Evolutionary conservation across 2,797 vertebrate species (phyloP).

Genomic region (Chromobotia macracanthus): DNA sequence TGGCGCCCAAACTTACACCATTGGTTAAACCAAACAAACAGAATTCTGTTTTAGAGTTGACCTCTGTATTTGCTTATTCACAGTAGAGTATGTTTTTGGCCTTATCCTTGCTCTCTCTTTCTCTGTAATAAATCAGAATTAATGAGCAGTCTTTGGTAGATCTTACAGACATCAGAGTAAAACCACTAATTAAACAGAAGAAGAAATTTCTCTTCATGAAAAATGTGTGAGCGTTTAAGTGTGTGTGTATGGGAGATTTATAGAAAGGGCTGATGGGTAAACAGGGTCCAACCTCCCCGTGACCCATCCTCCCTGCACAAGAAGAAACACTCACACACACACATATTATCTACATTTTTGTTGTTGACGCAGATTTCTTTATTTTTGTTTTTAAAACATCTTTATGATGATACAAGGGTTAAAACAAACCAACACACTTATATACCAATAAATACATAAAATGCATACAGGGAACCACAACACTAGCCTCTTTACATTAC

Average conservation of each 20-base stretch:
- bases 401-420: neutral
- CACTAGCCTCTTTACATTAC: neutral
- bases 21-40: too few species aligned
- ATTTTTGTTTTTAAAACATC: neutral
- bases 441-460: neutral
- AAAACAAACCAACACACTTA: neutral
- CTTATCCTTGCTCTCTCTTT: neutral
- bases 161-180: neutral
- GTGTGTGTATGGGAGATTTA: slow-evolving; percentile 36
- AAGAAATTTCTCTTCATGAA: slow-evolving; percentile 1
- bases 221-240: neutral
- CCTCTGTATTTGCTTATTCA: neutral
- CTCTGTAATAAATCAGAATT: slow-evolving; percentile 33
- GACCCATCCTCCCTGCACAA: slow-evolving; percentile 16
- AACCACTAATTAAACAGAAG: slow-evolving; percentile 21
- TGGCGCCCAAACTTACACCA: too few species aligned
- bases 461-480: neutral
- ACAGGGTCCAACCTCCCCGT: slow-evolving; percentile 18
- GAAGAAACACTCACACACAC: slow-evolving; percentile 12
- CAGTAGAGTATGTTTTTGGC: neutral
- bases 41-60: neutral
- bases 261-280: slow-evolving; percentile 30
- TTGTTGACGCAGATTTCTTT: neutral
- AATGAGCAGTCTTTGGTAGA: slow-evolving; percentile 14
- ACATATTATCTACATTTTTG: neutral